phyloP scores from a whole-genome alignment of 2,888 invertebrate species.

The Thalpophila matura region DNA sequence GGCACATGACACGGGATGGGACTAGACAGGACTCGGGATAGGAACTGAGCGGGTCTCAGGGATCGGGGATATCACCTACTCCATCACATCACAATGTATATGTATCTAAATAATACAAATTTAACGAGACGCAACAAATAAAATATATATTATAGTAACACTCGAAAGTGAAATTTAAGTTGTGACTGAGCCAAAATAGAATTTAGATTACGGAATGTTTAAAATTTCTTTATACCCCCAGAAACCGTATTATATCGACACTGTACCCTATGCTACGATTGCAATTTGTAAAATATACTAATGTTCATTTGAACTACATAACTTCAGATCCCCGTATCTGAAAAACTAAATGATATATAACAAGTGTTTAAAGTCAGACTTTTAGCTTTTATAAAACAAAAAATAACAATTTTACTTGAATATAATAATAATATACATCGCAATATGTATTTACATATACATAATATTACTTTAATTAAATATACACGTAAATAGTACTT shows the following conservation, averaged over 20 bases:
- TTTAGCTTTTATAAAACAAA: conserved; percentile 87
- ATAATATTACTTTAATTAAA: conserved; percentile 86
- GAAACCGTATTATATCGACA: conserved; percentile 74
- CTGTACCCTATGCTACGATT: conserved; percentile 79
- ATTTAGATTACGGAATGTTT: conserved; percentile 87
- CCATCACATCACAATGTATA: conserved; percentile 56
- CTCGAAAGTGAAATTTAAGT: conserved; percentile 58
- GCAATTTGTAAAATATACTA: conserved; percentile 80
- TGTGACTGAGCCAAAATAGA: conserved; percentile 75
- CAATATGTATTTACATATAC: conserved; percentile 90
- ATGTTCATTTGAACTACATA: conserved; percentile 81
- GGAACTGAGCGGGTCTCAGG: conserved; percentile 80
- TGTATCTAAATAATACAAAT: conserved; percentile 50
- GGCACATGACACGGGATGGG: conserved; percentile 87
- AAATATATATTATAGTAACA: conserved; percentile 65
- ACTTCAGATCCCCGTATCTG: conserved; percentile 85
- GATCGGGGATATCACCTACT: conserved; percentile 69
- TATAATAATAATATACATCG: conserved; percentile 88
- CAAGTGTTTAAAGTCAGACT: conserved; percentile 90
- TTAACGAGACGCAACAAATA: conserved; percentile 60
- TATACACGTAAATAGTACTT: conserved; percentile 88
- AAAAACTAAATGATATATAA: conserved; percentile 84
- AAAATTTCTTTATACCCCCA: conserved; percentile 80
- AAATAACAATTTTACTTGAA: conserved; percentile 89
- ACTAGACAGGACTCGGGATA: conserved; percentile 87